These are phyloP conservation scores for Caenorhabditis sp. DNA, from an alignment of 2,888 invertebrate genomes.

Conservation along the genomic window DNA sequence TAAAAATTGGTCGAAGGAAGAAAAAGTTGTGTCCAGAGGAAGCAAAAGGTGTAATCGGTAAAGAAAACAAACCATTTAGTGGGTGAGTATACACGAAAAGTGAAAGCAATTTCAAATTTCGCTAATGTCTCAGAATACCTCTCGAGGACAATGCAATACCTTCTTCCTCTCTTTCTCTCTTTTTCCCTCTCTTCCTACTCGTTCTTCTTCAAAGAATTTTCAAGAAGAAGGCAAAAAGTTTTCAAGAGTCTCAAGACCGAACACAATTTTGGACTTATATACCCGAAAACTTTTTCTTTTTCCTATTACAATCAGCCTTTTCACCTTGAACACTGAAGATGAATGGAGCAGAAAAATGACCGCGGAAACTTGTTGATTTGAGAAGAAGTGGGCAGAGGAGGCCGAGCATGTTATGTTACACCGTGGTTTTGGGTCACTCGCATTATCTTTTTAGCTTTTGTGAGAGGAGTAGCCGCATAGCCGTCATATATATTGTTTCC, in stretches of 20 bases:
- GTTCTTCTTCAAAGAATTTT: too few relatives aligned
- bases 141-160: constrained; percentile 25
- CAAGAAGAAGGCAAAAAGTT: constrained; percentile 5
- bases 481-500: constrained; percentile 20
- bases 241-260: neutral
- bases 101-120: constrained; percentile 51
- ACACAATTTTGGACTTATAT: constrained; percentile 27
- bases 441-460: constrained; percentile 31
- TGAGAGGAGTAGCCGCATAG: too few relatives aligned
- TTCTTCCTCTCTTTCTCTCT: neutral
- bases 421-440: constrained; percentile 46
- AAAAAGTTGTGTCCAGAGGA: constrained; percentile 14
- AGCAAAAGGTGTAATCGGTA: constrained; percentile 41
- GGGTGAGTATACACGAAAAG: constrained; percentile 51
- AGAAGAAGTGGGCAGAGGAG: neutral
- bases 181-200: too few relatives aligned
- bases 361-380: neutral
- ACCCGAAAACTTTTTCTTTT: neutral
- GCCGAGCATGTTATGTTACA: constrained; percentile 32
- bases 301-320: constrained; percentile 19
- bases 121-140: constrained; percentile 34
- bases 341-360: constrained; percentile 3
- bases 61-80: constrained; percentile 55
- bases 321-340: neutral
- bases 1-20: neutral